Evolutionary conservation across 2,113 vertebrate genomes (phyloP).

Genomic region (Eupsittula cactorum): DNA sequence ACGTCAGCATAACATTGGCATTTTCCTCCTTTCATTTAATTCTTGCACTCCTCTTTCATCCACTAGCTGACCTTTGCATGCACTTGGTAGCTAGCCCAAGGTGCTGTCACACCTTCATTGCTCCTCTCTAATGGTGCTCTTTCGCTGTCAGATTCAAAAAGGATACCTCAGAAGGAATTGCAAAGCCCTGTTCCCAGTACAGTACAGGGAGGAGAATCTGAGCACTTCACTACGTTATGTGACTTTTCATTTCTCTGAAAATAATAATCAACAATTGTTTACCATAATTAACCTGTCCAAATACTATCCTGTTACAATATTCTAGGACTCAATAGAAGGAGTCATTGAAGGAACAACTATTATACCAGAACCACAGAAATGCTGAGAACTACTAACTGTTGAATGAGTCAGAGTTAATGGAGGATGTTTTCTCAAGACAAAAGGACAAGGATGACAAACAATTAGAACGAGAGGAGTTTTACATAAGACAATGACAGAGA

Average conservation of each 20-base stretch:
- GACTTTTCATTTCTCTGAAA: neutral
- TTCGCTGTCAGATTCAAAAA: constrained; percentile 9
- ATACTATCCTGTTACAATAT: neutral
- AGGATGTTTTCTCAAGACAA: neutral
- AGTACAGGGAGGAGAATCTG: neutral
- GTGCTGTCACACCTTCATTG: constrained; percentile 46
- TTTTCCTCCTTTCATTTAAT: constrained; percentile 59
- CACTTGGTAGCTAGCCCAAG: constrained; percentile 52
- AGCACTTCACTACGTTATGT: neutral
- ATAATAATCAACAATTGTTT: neutral
- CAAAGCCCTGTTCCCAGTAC: neutral
- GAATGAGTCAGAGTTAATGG: neutral
- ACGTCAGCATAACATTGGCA: constrained; percentile 46
- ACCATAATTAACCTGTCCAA: neutral
- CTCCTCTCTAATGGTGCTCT: constrained; percentile 32
- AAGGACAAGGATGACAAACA: neutral
- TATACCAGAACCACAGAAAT: neutral
- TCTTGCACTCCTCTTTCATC: constrained; percentile 21
- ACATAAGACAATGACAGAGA: neutral
- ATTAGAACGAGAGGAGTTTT: neutral
- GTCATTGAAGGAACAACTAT: neutral
- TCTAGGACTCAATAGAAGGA: neutral
- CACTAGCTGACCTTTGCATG: constrained; percentile 40
- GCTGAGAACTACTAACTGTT: neutral
- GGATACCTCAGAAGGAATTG: neutral